Conservation (phyloP, 2,888 invertebrate genomes). For the Willowsia nigromaculata region DNA sequence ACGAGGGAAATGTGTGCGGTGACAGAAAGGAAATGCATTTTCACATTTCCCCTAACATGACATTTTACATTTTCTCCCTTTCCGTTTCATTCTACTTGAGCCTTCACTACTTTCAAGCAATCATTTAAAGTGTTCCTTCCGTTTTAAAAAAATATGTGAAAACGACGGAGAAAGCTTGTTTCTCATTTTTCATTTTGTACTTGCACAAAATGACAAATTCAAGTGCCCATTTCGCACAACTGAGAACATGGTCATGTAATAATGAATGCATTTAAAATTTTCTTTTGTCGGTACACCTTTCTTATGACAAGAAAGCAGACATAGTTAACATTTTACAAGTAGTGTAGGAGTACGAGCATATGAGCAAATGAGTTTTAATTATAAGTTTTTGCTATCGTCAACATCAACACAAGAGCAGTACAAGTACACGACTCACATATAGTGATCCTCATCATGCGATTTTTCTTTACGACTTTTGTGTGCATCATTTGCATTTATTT, state of each 20-base stretch:
- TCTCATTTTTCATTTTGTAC: not conserved
- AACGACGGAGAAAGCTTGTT: not conserved
- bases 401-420: too few species aligned
- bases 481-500: constrained; percentile 8
- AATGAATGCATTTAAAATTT: not conserved
- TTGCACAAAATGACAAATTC: not conserved
- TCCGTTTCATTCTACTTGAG: not conserved
- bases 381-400: too few species aligned
- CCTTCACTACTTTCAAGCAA: constrained; percentile 14
- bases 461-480: too few species aligned
- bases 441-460: too few species aligned
- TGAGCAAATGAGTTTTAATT: too few species aligned
- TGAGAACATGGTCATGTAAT: not conserved
- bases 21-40: constrained; percentile 19
- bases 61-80: not conserved
- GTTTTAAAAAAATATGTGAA: not conserved
- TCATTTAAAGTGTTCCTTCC: not conserved
- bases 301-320: too few species aligned
- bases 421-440: too few species aligned
- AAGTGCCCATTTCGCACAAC: not conserved
- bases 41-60: not conserved
- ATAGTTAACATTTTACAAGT: too few species aligned
- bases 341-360: too few species aligned
- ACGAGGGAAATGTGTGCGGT: not conserved
- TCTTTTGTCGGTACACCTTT: not conserved